phyloP scores from a whole-genome alignment of 1,140 invertebrate genomes.

The Zaprionus tsacasi region DNA sequence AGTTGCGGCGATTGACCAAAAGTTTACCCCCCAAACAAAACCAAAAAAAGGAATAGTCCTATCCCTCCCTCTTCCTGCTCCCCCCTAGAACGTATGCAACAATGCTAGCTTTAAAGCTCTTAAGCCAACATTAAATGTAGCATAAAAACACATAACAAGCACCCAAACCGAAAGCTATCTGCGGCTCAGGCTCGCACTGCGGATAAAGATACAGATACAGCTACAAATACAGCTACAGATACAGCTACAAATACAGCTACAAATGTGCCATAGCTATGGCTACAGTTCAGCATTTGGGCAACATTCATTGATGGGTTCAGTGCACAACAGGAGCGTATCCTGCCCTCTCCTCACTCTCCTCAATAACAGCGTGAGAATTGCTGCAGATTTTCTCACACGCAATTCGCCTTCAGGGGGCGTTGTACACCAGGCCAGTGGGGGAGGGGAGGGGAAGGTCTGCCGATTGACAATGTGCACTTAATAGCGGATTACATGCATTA shows the following conservation, averaged over 20 bases:
- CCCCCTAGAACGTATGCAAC: constrained; percentile 53
- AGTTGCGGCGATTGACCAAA: constrained; percentile 36
- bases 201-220: constrained; percentile 5
- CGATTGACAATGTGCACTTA: constrained; percentile 83
- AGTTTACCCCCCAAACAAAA: constrained; percentile 6
- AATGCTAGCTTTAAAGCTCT: constrained; percentile 83
- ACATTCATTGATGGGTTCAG: constrained; percentile 68
- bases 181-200: constrained; percentile 7
- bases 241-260: background rate
- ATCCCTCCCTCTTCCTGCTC: background rate
- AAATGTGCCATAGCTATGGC: constrained; percentile 36
- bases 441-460: background rate
- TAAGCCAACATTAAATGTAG: constrained; percentile 84
- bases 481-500: constrained; percentile 84
- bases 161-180: constrained; percentile 42
- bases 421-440: background rate
- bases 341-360: no score
- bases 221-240: background rate
- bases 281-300: constrained; percentile 57
- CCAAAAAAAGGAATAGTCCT: constrained; percentile 3
- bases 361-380: constrained; percentile 74
- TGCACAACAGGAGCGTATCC: constrained; percentile 50
- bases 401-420: constrained; percentile 39
- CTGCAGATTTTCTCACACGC: constrained; percentile 81
- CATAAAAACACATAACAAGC: constrained; percentile 84